Conservation (phyloP, 1,140 invertebrate species). For the Bombus consobrinus region DNA sequence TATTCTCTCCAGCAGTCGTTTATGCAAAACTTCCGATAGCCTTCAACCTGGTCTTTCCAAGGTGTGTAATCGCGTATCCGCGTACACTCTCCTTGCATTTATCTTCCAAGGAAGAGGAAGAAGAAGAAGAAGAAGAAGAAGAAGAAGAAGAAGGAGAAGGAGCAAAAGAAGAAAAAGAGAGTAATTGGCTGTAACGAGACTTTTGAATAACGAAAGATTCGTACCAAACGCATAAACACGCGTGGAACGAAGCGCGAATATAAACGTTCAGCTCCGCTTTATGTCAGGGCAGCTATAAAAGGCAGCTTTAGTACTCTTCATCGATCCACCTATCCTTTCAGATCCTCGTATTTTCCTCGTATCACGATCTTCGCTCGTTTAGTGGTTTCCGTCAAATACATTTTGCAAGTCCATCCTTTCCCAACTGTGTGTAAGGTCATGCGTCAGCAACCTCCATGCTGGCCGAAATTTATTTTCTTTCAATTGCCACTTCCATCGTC, state of each 20-base stretch:
- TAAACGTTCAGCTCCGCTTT: slow-evolving; percentile 61
- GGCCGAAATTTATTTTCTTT: background rate
- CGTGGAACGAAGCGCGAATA: slow-evolving; percentile 49
- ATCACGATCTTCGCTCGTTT: slow-evolving; percentile 34
- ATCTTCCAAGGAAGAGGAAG: background rate
- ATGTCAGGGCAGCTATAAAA: slow-evolving; percentile 56
- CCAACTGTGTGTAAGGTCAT: background rate
- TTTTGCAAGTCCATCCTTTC: slow-evolving; percentile 16
- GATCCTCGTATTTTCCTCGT: slow-evolving; percentile 55
- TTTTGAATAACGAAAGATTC: slow-evolving; percentile 62
- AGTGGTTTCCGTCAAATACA: slow-evolving; percentile 23
- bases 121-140: background rate
- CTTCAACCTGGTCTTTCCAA: background rate
- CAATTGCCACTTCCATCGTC: background rate
- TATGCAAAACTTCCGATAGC: background rate
- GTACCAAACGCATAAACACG: slow-evolving; percentile 65
- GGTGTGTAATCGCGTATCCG: slow-evolving; percentile 35
- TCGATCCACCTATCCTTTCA: slow-evolving; percentile 58
- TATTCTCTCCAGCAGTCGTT: background rate
- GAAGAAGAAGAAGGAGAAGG: background rate
- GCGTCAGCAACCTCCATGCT: background rate
- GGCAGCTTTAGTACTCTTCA: slow-evolving; percentile 59
- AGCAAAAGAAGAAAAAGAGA: background rate
- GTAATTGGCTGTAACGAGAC: slow-evolving; percentile 62
- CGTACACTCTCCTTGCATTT: background rate